Percentiles rank a stretch among this genome's conserved stretches.
Conservation (phyloP, 37 sponge, comb jelly and placozoan genomes). For the Mnemiopsis leidyi region DNA sequence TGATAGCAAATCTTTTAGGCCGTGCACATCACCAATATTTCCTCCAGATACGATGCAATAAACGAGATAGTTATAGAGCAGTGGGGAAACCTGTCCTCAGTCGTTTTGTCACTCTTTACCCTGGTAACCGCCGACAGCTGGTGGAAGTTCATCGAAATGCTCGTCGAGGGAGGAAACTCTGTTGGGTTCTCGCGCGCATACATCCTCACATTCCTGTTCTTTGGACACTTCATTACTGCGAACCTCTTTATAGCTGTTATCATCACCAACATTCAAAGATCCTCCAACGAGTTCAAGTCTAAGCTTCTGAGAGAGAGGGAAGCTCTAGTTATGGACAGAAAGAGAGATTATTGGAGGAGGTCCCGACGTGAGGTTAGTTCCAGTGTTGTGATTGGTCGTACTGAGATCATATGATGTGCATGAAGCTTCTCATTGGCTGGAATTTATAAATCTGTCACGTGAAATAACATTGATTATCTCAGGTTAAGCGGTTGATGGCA, state of each 20-base stretch:
- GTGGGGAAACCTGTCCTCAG: conserved; percentile 4
- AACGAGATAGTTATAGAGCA: background rate
- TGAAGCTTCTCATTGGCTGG: too few species aligned
- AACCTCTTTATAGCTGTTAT: conserved; percentile 51
- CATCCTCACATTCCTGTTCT: conserved; percentile 30
- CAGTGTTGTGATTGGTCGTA: too few species aligned
- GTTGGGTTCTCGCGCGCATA: background rate
- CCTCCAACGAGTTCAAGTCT: conserved; percentile 7
- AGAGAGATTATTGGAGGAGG: conserved; percentile 25
- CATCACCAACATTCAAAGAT: conserved; percentile 41
- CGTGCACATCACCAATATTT: too few species aligned
- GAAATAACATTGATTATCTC: too few species aligned
- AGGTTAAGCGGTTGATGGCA: background rate
- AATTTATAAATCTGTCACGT: too few species aligned
- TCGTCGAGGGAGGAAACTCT: conserved; percentile 11
- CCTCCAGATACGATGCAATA: background rate
- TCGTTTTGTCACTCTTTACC: conserved; percentile 19
- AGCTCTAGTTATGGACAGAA: background rate
- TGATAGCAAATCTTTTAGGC: too few species aligned
- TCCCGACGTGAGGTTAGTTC: conserved; percentile 17
- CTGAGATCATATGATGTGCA: too few species aligned
- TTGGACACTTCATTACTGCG: conserved; percentile 1
- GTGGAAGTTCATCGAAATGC: conserved; percentile 43
- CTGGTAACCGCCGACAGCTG: conserved; percentile 34
- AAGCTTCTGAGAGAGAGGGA: background rate